phyloP scores from a whole-genome alignment of 2,113 vertebrate species.

The Neodon shergylaensis region DNA sequence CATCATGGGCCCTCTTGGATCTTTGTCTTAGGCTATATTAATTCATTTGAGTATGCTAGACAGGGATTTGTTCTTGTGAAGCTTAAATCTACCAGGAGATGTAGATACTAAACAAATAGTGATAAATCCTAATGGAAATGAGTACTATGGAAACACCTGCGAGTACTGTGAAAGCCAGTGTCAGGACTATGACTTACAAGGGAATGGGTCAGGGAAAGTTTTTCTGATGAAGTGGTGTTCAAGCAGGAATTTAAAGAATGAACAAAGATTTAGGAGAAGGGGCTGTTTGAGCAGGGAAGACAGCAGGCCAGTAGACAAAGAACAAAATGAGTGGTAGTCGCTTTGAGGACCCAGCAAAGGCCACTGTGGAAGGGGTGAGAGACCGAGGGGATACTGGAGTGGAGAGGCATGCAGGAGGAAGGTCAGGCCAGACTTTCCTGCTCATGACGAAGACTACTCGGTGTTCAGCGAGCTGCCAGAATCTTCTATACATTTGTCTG shows the following conservation, averaged over 20 bases:
- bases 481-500: background rate
- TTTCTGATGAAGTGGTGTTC: background rate
- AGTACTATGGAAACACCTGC: background rate
- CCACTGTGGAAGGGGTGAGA: background rate
- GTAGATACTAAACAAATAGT: background rate
- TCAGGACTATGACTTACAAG: background rate
- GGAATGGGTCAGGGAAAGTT: background rate
- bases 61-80: slow-evolving; percentile 8
- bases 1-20: slow-evolving; percentile 41
- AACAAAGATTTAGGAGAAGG: background rate
- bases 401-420: background rate
- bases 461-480: background rate
- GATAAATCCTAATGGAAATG: background rate
- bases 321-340: background rate
- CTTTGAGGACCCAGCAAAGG: background rate
- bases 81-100: background rate
- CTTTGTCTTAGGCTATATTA: slow-evolving; percentile 22
- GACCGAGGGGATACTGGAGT: background rate
- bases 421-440: background rate
- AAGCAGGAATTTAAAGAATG: background rate
- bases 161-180: background rate
- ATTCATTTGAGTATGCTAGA: slow-evolving; percentile 46
- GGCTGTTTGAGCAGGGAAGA: background rate
- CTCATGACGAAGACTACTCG: background rate
- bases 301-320: background rate